phyloP scores from a whole-genome alignment of 1,140 invertebrate species.

The Lasaia peninsularis region DNA sequence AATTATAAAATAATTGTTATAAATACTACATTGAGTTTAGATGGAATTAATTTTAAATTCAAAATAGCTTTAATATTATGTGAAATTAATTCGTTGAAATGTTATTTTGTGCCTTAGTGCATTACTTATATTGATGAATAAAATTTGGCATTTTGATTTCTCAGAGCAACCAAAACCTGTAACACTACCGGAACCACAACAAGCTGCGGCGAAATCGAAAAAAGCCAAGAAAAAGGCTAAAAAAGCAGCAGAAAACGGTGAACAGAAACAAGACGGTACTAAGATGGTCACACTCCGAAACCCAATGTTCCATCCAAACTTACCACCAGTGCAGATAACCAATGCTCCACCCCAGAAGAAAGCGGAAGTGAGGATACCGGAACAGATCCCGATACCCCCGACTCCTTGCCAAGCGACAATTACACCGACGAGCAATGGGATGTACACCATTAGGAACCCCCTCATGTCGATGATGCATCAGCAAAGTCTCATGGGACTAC shows the following conservation, averaged over 20 bases:
- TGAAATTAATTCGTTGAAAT: too few relatives aligned
- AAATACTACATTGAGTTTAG: too few relatives aligned
- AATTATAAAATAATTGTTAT: too few relatives aligned
- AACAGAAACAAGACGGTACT: conserved; percentile 56
- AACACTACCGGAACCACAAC: conserved; percentile 42
- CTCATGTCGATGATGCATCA: conserved; percentile 75
- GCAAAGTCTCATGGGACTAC: conserved; percentile 54
- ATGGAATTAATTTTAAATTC: too few relatives aligned
- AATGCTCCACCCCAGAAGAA: conserved; percentile 77
- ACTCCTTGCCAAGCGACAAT: conserved; percentile 72
- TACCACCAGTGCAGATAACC: conserved; percentile 55
- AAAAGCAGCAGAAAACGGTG: conserved; percentile 34
- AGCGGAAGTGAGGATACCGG: conserved; percentile 56
- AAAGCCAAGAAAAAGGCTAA: conserved; percentile 71
- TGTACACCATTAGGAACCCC: conserved; percentile 90
- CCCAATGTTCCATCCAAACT: conserved; percentile 81
- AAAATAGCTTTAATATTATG: too few relatives aligned
- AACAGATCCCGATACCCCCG: conserved; percentile 71
- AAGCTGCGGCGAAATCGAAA: conserved; percentile 46
- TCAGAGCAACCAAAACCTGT: conserved; percentile 58
- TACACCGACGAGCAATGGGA: conserved; percentile 75
- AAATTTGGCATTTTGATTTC: conserved; percentile 12
- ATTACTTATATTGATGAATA: too few relatives aligned
- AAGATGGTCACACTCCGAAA: conserved; percentile 87
- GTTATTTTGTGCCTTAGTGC: background rate